phyloP scores from a whole-genome alignment of 2,888 invertebrate genomes.

The Drosophila aldrichi region DNA sequence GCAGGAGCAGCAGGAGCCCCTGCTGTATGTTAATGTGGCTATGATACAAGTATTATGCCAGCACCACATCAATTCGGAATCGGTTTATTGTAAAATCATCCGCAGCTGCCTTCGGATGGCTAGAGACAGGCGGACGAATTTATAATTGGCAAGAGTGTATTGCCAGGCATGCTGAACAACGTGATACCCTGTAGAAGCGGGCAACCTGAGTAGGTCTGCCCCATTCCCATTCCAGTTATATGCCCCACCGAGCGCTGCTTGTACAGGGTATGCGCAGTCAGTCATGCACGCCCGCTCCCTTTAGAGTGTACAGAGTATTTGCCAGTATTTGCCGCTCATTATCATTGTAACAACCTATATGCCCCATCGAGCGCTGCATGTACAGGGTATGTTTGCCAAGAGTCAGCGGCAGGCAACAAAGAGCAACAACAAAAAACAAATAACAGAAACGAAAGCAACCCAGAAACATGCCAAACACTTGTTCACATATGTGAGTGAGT shows the following conservation, averaged over 20 bases:
- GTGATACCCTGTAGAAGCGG: neutral
- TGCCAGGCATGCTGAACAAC: neutral
- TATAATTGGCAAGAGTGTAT: slow-evolving; percentile 37
- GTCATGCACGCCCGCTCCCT: too few species aligned
- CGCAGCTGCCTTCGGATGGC: slow-evolving; percentile 6
- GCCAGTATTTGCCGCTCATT: too few species aligned
- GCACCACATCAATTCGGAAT: slow-evolving; percentile 45
- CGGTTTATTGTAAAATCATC: slow-evolving; percentile 35
- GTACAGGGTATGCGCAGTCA: slow-evolving; percentile 19
- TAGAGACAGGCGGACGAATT: slow-evolving; percentile 38
- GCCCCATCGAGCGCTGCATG: too few species aligned
- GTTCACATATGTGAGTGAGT: slow-evolving; percentile 1
- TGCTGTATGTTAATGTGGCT: slow-evolving; percentile 38
- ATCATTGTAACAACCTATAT: neutral
- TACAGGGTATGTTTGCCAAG: slow-evolving; percentile 25
- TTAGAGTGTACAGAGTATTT: too few species aligned
- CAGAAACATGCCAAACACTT: slow-evolving; percentile 44
- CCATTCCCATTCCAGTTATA: neutral
- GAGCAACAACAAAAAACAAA: neutral
- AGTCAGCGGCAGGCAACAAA: neutral
- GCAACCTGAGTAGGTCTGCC: too few species aligned
- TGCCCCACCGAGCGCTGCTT: neutral
- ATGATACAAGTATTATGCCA: slow-evolving; percentile 23
- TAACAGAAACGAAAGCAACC: slow-evolving; percentile 26
- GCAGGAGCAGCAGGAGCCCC: neutral